Percentiles rank a stretch among this genome's conserved stretches.
Evolutionary conservation across 2,113 vertebrate genomes (phyloP).

Genomic region (Reinhardtius hippoglossoides): DNA sequence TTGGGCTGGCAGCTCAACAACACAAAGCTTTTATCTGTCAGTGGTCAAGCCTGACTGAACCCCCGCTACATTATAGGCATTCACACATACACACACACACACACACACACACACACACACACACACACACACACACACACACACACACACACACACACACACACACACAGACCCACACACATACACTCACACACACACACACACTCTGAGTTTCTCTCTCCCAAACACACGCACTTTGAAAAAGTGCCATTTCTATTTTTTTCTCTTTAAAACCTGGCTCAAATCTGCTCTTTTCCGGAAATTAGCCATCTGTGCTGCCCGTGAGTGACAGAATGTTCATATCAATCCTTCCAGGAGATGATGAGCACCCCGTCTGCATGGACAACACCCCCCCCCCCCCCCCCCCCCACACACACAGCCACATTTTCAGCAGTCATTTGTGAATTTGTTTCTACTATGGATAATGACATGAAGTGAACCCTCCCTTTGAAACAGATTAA

Average conservation of each 20-base stretch:
- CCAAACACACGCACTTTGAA: constrained; percentile 69
- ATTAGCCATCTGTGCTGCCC: constrained; percentile 85
- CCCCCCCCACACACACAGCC: constrained; percentile 39
- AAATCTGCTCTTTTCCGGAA: constrained; percentile 84
- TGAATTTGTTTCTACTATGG: constrained; percentile 69
- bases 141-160: constrained; percentile 31
- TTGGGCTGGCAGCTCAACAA: constrained; percentile 83
- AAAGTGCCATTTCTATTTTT: constrained; percentile 81
- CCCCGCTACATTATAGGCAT: constrained; percentile 79
- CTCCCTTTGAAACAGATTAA: constrained; percentile 66
- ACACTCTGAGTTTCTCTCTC: constrained; percentile 19
- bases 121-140: constrained; percentile 55
- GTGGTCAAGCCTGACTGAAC: constrained; percentile 83
- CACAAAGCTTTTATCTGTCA: constrained; percentile 85
- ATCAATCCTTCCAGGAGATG: constrained; percentile 85
- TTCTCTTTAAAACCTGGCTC: constrained; percentile 82
- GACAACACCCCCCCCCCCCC: constrained; percentile 64
- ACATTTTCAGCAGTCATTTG: constrained; percentile 71
- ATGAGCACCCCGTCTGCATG: constrained; percentile 79
- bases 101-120: constrained; percentile 23
- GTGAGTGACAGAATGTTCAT: constrained; percentile 85
- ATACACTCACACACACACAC: constrained; percentile 46
- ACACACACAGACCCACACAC: constrained; percentile 45
- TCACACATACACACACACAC: constrained; percentile 55
- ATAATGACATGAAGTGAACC: constrained; percentile 71